Conservation (phyloP, 2,113 vertebrate species). For the rat (Rattus norvegicus) region GRCr8 NC_086025.1:42584501-42585000, state of each 20-base stretch:
- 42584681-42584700: not conserved
- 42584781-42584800: not conserved
- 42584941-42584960: not conserved
- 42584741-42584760: not conserved
- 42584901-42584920: not conserved
- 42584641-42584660: slow-evolving; percentile 31
- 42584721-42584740: not conserved
- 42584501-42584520: not conserved
- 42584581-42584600: slow-evolving; percentile 27
- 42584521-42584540: not conserved
- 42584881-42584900: not conserved
- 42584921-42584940: not conserved
- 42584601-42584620: not conserved
- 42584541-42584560: not conserved
- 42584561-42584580: not conserved
- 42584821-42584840: not conserved
- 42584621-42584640: not conserved
- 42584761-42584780: not conserved
- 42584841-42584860: slow-evolving; percentile 19
- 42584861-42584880: not conserved
- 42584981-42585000: not conserved
- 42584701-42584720: not conserved
- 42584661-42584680: not conserved
- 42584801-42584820: not conserved
- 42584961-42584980: not conserved